Base-by-base conservation (phyloP, 2,888 invertebrate genomes). In the Helobdella robusta region DNA sequence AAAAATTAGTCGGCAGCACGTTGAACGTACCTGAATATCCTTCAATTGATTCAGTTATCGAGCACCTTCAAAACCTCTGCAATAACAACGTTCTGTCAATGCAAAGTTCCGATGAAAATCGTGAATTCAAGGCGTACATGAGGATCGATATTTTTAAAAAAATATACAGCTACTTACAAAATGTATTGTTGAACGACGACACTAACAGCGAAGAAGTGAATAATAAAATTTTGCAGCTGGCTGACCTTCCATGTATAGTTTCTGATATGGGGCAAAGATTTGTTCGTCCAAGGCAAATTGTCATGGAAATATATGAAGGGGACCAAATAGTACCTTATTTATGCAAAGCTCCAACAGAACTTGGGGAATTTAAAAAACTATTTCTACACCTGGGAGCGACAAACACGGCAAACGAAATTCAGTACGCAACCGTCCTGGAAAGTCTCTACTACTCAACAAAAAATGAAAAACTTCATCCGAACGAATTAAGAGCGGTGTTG, bases 301-400 rank as follows among this genome's bases (percentile, higher is more conserved):
- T 71, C 15, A 70, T 72, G 28, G 69, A 70, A 46, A 50, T 72
- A 50, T 69, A 67, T 48, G 72, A 72, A 20, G 72, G 69, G 46
- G 71, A 72, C 34, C 72, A 72, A 64, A 72, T 72, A 46, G 61
- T 65, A 34, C 72, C 72, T 4, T 71, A 71, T 62, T 67, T 72
- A 20, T 71, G 68, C 66, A 71, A 70, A 23, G 65, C 66, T 0
- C 72, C 72, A 5, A 69, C 68, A 11, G 70, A 72, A 35, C 69
- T 72, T 5, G 71, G 72, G 5, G 72, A 71, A 58, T 72, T 70
- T 65, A 68, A 72, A 61, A 62, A 56, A 30, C 66, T 72, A 32
- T 72, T 72, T 59, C 58, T 69, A 25, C 62, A 68, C 50, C 68
- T 72, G 2, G 72, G 72, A 5, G 70, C 69, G 0, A 68, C 70